Conservation (phyloP, 1,140 invertebrate species). For the Drosophila neocordata region DNA sequence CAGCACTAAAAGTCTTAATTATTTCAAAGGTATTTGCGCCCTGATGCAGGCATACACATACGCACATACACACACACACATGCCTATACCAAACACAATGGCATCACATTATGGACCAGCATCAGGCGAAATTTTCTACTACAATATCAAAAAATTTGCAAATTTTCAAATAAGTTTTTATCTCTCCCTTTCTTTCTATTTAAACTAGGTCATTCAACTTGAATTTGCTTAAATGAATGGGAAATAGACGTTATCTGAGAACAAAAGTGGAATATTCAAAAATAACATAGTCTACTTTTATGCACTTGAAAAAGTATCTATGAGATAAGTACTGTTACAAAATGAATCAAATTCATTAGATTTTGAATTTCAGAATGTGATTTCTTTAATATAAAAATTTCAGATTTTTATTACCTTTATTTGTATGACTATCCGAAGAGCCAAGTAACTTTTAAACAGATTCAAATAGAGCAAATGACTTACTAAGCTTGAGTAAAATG, state of each 20-base stretch:
- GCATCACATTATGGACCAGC: slow-evolving; percentile 4
- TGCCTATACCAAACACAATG: slow-evolving; percentile 22
- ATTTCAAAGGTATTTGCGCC: slow-evolving; percentile 58
- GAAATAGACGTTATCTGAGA: neutral
- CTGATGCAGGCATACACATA: slow-evolving; percentile 31
- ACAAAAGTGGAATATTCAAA: neutral
- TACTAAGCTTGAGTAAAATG: too few species aligned
- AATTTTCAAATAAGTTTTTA: slow-evolving; percentile 9
- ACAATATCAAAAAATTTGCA: slow-evolving; percentile 6
- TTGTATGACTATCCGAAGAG: too few species aligned
- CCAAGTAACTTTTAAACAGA: too few species aligned
- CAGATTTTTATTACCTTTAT: too few species aligned
- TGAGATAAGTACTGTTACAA: neutral
- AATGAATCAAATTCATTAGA: too few species aligned
- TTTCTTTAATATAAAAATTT: too few species aligned
- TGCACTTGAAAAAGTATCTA: neutral
- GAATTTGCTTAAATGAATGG: neutral
- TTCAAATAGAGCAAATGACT: too few species aligned
- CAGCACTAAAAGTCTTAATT: slow-evolving; percentile 66
- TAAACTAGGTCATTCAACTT: neutral
- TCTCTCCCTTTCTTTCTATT: neutral
- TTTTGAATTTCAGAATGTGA: too few species aligned
- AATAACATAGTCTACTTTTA: slow-evolving; percentile 5
- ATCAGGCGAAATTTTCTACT: neutral
- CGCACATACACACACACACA: neutral